phyloP scores from a whole-genome alignment of 2,113 vertebrate genomes.

The Hirundichthys speculiger region DNA sequence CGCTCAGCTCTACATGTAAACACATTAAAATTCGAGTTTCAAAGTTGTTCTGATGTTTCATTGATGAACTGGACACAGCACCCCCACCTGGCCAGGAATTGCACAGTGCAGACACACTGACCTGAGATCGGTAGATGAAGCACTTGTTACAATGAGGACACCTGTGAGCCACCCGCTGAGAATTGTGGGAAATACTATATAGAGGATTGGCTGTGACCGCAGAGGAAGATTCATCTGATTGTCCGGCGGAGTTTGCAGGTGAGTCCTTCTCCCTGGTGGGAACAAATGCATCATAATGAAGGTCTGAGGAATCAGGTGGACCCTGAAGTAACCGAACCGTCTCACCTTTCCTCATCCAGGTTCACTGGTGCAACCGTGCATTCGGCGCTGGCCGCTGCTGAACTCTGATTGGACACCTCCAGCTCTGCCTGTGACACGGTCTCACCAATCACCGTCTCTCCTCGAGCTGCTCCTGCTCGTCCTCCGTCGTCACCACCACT shows the following conservation, averaged over 20 bases:
- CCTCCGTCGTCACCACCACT: slow-evolving; percentile 42
- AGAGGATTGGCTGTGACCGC: slow-evolving; percentile 31
- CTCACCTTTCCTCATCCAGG: slow-evolving; percentile 43
- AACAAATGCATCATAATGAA: not conserved
- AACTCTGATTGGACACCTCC: slow-evolving; percentile 18
- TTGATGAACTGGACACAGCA: no score
- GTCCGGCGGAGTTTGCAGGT: slow-evolving; percentile 14
- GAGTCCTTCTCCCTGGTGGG: slow-evolving; percentile 37
- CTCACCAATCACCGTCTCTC: slow-evolving; percentile 33
- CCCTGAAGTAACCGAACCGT: not conserved
- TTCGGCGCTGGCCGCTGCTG: not conserved
- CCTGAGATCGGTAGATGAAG: slow-evolving; percentile 78
- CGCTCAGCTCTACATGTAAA: no score
- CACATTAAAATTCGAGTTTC: no score
- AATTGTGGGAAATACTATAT: slow-evolving; percentile 60
- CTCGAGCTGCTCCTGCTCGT: slow-evolving; percentile 32
- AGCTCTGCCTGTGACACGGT: not conserved
- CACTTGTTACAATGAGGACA: slow-evolving; percentile 76
- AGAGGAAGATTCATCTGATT: slow-evolving; percentile 24
- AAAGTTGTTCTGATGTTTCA: no score
- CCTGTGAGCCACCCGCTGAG: slow-evolving; percentile 73
- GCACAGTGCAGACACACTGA: no score
- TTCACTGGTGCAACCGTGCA: not conserved
- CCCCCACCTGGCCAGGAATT: no score
- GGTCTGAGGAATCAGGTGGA: not conserved